Evolutionary conservation across 2,888 invertebrate genomes (phyloP).

Genomic region (Idaea biselata): DNA sequence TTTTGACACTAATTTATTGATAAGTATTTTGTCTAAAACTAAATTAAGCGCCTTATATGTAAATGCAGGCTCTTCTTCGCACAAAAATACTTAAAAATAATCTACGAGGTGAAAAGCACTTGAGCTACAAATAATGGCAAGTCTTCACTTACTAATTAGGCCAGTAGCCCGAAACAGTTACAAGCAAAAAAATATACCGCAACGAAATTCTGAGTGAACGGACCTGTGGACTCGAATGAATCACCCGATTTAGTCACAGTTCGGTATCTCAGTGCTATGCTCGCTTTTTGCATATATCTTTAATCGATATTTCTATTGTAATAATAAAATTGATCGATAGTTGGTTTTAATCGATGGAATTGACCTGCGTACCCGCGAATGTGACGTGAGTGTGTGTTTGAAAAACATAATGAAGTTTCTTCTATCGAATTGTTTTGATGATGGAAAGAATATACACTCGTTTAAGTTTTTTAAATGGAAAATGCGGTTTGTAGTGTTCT

Average conservation of each 20-base stretch:
- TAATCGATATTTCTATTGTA: conserved; percentile 58
- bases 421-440: background rate
- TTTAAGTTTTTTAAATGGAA: background rate
- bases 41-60: too few species aligned
- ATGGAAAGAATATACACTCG: background rate
- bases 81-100: background rate
- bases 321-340: conserved; percentile 34
- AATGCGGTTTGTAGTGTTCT: background rate
- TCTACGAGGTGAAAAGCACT: background rate
- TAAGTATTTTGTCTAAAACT: too few species aligned
- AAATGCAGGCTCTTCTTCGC: too few species aligned
- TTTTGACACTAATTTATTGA: too few species aligned
- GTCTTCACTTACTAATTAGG: conserved; percentile 48
- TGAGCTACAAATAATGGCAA: conserved; percentile 12
- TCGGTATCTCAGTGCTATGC: conserved; percentile 45
- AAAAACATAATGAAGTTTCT: background rate
- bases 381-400: background rate
- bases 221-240: conserved; percentile 46
- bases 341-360: background rate
- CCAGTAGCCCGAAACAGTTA: conserved; percentile 58
- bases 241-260: conserved; percentile 51
- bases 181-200: conserved; percentile 61
- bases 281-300: conserved; percentile 61
- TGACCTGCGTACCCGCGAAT: background rate
- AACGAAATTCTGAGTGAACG: conserved; percentile 57